Percentiles rank a stretch among this genome's conserved stretches.
Conservation (phyloP, 2,797 vertebrate species). For the Girardinus metallicus region DNA sequence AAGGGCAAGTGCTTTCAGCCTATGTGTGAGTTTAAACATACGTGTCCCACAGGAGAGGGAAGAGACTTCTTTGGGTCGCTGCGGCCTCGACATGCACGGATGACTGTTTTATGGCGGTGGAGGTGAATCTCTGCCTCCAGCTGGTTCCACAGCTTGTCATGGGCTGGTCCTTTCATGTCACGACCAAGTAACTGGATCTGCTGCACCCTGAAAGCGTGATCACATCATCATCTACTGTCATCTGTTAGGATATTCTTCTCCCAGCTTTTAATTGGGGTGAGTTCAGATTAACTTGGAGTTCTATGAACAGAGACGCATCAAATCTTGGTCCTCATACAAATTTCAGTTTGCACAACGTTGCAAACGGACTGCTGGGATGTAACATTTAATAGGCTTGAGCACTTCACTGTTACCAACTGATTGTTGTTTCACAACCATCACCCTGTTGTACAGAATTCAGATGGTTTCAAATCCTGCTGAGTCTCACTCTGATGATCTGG, state of each 20-base stretch:
- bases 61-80: slow-evolving; percentile 93
- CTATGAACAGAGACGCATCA: neutral
- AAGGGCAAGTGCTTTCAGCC: neutral
- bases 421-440: neutral
- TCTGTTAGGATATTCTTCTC: neutral
- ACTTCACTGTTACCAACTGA: neutral
- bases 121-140: slow-evolving; percentile 98
- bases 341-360: neutral
- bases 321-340: neutral
- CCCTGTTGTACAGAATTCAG: neutral
- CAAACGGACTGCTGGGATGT: neutral
- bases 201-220: slow-evolving; percentile 85
- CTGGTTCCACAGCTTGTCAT: slow-evolving; percentile 99
- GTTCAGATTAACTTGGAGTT: neutral
- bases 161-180: slow-evolving; percentile 98
- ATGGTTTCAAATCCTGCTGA: neutral
- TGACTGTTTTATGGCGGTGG: slow-evolving; percentile 98
- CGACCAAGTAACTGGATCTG: slow-evolving; percentile 96
- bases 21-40: slow-evolving; percentile 70
- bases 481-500: neutral
- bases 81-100: slow-evolving; percentile 94
- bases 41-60: slow-evolving; percentile 91
- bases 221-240: neutral
- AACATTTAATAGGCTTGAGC: neutral
- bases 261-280: neutral